A percentile compares a stretch with the other conserved stretches of the same genome.
phyloP scores from a whole-genome alignment of 2,888 invertebrate genomes.

The Leucoma salicis region DNA sequence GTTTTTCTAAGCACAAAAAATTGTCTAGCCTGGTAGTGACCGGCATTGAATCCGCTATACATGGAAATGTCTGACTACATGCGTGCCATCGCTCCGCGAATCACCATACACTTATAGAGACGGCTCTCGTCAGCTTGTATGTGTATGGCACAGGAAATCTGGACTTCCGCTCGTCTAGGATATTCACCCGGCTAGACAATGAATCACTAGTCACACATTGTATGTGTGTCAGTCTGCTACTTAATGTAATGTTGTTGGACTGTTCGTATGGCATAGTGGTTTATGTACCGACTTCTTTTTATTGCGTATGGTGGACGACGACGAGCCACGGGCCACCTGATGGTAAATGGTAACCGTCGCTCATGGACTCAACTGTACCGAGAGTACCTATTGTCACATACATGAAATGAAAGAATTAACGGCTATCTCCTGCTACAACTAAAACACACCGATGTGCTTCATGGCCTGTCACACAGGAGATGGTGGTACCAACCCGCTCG shows the following conservation, averaged over 20 bases:
- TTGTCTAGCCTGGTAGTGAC: constrained; percentile 42
- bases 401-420: no score
- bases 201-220: constrained; percentile 63
- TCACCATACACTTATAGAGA: constrained; percentile 27
- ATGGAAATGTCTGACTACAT: constrained; percentile 65
- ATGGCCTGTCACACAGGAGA: no score
- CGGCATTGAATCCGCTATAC: constrained; percentile 60
- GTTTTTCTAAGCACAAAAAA: constrained; percentile 47
- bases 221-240: constrained; percentile 41
- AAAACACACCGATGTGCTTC: no score
- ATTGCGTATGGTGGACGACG: constrained; percentile 36
- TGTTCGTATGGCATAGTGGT: constrained; percentile 64
- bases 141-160: constrained; percentile 70
- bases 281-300: no score
- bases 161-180: constrained; percentile 75
- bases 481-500: no score
- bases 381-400: no score
- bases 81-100: constrained; percentile 53
- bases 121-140: constrained; percentile 21
- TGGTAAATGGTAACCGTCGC: no score
- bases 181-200: constrained; percentile 73
- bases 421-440: no score
- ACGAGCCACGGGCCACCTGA: no score
- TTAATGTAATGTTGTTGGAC: constrained; percentile 57
- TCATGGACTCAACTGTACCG: no score